phyloP scores from a whole-genome alignment of 2,888 invertebrate genomes.

The Cheilosia grossa region DNA sequence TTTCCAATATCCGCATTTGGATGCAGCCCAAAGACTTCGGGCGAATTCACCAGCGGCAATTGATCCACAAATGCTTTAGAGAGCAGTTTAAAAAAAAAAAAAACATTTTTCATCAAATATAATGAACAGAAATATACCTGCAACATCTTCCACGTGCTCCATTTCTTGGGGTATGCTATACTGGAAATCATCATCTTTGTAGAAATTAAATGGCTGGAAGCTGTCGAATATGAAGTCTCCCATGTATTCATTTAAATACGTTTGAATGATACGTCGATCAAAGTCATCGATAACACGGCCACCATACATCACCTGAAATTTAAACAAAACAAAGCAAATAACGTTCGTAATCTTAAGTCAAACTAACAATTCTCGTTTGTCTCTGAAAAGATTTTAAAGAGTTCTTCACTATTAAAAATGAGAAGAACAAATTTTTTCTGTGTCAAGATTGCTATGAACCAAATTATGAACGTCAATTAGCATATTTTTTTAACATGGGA shows the following conservation, averaged over 20 bases:
- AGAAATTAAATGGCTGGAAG: conserved; percentile 96
- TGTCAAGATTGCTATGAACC: too few species aligned
- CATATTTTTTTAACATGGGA: too few species aligned
- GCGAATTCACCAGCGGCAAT: conserved; percentile 92
- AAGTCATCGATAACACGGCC: conserved; percentile 96
- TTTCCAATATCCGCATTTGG: conserved; percentile 98
- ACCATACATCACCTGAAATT: conserved; percentile 93
- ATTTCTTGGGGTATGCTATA: conserved; percentile 88
- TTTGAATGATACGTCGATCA: conserved; percentile 92
- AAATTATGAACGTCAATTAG: too few species aligned
- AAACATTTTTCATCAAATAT: not conserved
- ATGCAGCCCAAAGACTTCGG: conserved; percentile 96
- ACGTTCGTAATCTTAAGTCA: too few species aligned
- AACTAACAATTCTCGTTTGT: too few species aligned
- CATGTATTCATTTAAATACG: conserved; percentile 97
- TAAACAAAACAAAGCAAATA: too few species aligned
- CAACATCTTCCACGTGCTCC: conserved; percentile 52
- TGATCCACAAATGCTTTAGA: conserved; percentile 89
- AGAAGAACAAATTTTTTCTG: too few species aligned
- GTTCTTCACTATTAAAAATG: not conserved
- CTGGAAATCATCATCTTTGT: conserved; percentile 88
- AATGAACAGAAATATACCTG: conserved; percentile 14
- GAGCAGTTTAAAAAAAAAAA: not conserved
- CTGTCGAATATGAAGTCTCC: conserved; percentile 96
- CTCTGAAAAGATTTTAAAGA: too few species aligned